These are phyloP conservation scores for Strigamia maritima DNA, from an alignment of 2,888 invertebrate species.

Conservation along the genomic window DNA sequence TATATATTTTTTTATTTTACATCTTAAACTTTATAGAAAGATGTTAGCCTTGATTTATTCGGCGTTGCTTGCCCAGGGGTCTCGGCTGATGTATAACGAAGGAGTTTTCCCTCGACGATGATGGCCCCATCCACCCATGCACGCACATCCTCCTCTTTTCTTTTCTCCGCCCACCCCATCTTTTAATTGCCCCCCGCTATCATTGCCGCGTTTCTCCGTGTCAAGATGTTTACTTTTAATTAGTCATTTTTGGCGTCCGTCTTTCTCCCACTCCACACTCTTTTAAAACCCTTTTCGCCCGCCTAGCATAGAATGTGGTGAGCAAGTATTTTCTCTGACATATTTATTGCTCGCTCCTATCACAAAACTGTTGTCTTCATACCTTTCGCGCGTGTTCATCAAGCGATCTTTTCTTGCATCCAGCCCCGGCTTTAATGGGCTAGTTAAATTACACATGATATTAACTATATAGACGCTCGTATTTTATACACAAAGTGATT, in stretches of 20 bases:
- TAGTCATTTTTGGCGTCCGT: conserved; percentile 32
- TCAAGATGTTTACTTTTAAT: conserved; percentile 34
- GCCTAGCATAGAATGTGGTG: conserved; percentile 5
- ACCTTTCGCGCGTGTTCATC: conserved; percentile 26
- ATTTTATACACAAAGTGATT: conserved; percentile 17
- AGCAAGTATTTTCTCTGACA: conserved; percentile 30
- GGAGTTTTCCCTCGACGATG: conserved; percentile 33
- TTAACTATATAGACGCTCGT: background rate
- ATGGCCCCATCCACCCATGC: conserved; percentile 28
- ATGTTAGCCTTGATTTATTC: conserved; percentile 34
- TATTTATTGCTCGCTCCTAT: conserved; percentile 22
- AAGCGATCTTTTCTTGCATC: conserved; percentile 24
- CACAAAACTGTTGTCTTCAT: conserved; percentile 27
- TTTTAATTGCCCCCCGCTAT: conserved; percentile 34
- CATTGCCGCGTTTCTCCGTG: conserved; percentile 22
- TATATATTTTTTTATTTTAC: background rate
- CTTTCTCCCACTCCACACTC: background rate
- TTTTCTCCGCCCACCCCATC: conserved; percentile 13
- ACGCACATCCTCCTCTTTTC: background rate
- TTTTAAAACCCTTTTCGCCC: background rate
- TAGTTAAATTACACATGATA: conserved; percentile 31
- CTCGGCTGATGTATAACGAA: conserved; percentile 32
- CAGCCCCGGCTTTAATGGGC: conserved; percentile 18
- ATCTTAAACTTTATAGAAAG: conserved; percentile 1
- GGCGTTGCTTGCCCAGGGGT: conserved; percentile 29